These are phyloP conservation scores for Todus mexicanus DNA, from an alignment of 2,797 vertebrate species.

Conservation along the genomic window DNA sequence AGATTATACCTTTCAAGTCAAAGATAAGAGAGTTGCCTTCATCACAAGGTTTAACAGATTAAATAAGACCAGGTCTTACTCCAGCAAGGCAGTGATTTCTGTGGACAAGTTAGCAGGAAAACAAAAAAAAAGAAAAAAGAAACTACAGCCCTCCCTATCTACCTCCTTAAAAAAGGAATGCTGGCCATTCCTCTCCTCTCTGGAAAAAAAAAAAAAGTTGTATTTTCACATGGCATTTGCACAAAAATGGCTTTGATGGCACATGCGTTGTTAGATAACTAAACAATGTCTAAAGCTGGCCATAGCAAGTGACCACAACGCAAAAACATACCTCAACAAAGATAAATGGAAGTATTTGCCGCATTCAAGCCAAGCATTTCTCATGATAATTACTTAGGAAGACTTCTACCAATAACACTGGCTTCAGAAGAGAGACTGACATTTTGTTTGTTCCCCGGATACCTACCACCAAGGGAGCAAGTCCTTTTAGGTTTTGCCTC, in stretches of 20 bases:
- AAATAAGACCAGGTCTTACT: not conserved
- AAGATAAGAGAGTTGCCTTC: not conserved
- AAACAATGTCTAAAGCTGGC: not conserved
- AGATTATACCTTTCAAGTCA: not conserved
- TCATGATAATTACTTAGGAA: not conserved
- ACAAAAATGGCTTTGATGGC: not conserved
- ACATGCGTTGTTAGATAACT: rapidly evolving
- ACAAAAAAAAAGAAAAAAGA: not conserved
- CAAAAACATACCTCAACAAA: not conserved
- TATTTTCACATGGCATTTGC: not conserved
- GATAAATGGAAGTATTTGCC: not conserved
- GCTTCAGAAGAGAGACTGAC: not conserved
- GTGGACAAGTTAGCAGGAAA: not conserved
- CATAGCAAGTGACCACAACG: not conserved
- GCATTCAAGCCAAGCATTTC: not conserved
- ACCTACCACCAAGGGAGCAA: slow-evolving; percentile 92
- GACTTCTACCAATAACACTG: not conserved
- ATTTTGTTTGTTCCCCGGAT: not conserved
- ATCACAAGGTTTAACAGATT: not conserved
- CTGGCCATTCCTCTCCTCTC: not conserved
- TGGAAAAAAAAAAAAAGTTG: not conserved
- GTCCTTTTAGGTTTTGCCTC: slow-evolving; percentile 77
- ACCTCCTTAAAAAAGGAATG: not conserved
- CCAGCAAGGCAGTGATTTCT: not conserved
- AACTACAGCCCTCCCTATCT: not conserved